Evolutionary conservation across 2,797 vertebrate genomes (phyloP), one percentile per base, ranked within the genome.

Genomic region (Sebastes kiyomatsui): DNA sequence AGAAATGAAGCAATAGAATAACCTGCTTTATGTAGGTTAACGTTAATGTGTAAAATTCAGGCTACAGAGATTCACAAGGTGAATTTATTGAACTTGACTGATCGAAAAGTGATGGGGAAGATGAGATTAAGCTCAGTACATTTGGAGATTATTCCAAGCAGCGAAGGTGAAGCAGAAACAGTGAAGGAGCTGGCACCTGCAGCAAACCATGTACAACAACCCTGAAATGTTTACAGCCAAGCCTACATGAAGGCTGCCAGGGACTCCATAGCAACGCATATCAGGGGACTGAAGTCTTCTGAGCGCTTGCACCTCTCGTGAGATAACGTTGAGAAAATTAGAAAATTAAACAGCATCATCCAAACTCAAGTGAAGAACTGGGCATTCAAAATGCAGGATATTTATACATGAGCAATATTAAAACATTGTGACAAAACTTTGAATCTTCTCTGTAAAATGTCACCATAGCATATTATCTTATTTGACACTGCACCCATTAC

Each of bases 211-310:
- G 94, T 95, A 93, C 94, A 95, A 94, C 95, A 94, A 95, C 94
- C 88, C 90, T 95, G 93, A 94, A 94, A 94, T 94, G 95, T 96
- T 96, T 96, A 96, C 93, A 94, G 93, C 95, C 93, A 93, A 92
- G 94, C 92, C 91, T 91, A 93, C 92, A 94, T 75, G 86, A 93
- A 91, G 90, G 92, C 93, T 95, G 94, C 94, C 93, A 76, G 82
- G 7, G 88, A 90, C 92, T 91, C 95, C 94, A 96, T 96, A 95
- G 95, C 90, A 96, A 96, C 95, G 62, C 81, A 73, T 82, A 90
- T 79, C 87, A 86, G 75, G 65, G 83, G 87, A 91, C 87, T 20
- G 46, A 87, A 84, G 87, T 87, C 91, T 87, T 90, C 46, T 67
- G 84, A 86, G 86, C 72, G 38, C 79, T 81, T 70, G 69, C n/a